Evolutionary conservation across 1,140 invertebrate genomes (phyloP), one percentile per base, ranked within the genome.

Genomic region (Platyura marginata): DNA sequence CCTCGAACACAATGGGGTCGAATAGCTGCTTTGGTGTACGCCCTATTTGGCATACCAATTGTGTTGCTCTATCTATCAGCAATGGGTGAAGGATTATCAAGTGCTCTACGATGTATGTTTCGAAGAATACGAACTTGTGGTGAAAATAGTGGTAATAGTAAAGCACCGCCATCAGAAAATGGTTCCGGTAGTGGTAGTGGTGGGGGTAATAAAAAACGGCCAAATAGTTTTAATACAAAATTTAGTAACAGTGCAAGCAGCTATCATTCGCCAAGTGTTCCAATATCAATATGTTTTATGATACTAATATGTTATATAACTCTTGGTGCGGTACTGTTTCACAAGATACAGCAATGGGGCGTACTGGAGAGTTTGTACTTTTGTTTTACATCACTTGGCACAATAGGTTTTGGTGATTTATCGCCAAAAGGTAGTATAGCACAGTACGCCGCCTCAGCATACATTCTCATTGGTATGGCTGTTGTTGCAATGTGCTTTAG

Each of bases 401-500:
- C 86, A 2, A 87, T 89, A 46, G 87, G 88, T 1, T 92, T 93
- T 51, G 88, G 88, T 3, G 83, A 91, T 51, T 65, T 91, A 48
- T 66, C 79, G 49, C 74, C 86, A 39, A 62, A 75, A 44, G 56
- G 55, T 6, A 46, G 50, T 0, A 3, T 61, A 9, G 81, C 73
- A 4, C 63, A 76, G 46, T 75, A 81, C 40, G 79, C 80, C 13
- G 74, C 71, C 54, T 77, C 69, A 50, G 75, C 73, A 38, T 98
- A 96, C 60, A 84, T 98, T 37, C 67, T 96, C 21, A 75, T 94
- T 34, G 93, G 93, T 15, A 86, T 97, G 74, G 87, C 91, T 4
- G 70, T 97, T 41, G 80, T 96, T 45, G 91, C 91, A 15, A 96
- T 95, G 85, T 93, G 90, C 61, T 95, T 94, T 64, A 92, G 89